Percentiles rank a stretch among this genome's conserved stretches.
These are phyloP conservation scores for Chaetogeoica ovagalla DNA, from an alignment of 2,888 invertebrate genomes.

Conservation along the genomic window DNA sequence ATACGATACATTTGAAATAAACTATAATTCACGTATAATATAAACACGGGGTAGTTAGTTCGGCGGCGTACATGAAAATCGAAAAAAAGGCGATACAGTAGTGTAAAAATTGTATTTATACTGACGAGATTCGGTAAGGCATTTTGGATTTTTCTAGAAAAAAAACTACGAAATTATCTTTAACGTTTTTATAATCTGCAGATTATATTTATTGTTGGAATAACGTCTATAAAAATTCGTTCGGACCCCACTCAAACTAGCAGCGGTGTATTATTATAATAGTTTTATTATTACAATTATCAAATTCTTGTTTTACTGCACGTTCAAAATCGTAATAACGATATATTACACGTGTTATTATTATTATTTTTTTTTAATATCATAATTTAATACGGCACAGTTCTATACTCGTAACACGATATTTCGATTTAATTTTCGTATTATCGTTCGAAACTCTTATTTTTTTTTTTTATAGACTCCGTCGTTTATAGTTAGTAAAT, in stretches of 20 bases:
- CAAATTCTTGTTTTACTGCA: conserved; percentile 14
- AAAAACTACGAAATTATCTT: no score
- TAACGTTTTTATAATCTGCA: no score
- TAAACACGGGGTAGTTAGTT: no score
- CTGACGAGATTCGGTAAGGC: no score
- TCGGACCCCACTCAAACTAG: not conserved
- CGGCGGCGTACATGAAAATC: no score
- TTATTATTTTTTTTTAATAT: conserved; percentile 6
- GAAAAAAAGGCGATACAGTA: no score
- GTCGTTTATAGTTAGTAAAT: conserved; percentile 40
- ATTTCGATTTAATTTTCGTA: conserved; percentile 34
- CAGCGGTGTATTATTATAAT: not conserved
- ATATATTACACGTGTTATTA: not conserved
- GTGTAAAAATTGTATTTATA: no score
- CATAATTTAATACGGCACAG: conserved; percentile 30
- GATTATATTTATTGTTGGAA: no score
- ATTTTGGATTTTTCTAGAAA: no score
- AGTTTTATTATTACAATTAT: conserved; percentile 11
- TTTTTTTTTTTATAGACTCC: conserved; percentile 45
- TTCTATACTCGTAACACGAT: not conserved
- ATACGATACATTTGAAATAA: no score
- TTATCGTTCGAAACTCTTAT: conserved; percentile 15
- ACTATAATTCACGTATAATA: no score
- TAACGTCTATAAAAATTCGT: no score
- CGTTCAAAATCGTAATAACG: not conserved